Evolutionary conservation across 2,888 invertebrate genomes (phyloP), one percentile per base, ranked within the genome.

Genomic region (Tineola bisselliella): DNA sequence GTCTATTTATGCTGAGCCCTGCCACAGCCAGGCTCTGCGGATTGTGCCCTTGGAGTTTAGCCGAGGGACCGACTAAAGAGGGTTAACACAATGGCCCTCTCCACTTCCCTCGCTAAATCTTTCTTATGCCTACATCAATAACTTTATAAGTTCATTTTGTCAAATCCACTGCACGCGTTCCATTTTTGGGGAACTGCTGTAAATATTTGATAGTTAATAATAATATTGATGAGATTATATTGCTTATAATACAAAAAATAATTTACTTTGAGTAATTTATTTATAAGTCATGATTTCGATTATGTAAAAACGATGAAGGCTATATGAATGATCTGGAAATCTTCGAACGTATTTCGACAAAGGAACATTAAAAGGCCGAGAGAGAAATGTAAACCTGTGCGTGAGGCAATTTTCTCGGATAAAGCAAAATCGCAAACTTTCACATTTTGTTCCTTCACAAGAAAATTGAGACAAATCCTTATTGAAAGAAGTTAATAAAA

Each of bases 11-110:
- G 48, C 48, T 15, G 48, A 48, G 48, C 48, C 38, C 38, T 48
- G 48, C 48, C 48, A 48, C 48, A 18, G 48, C 15, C 72, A 71
- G 67, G 71, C 74, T 69, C 71, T 69, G 64, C 68, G 69, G 71
- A 74, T 12, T 15, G 44, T 77, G 77, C 79, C 79, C 80, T 74
- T 74, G 74, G 74, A 60, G 69, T 73, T 69, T 71, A 73, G 74
- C 65, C 69, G 69, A 68, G 62, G 62, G 48, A 19, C 56, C 48
- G 44, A 58, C 69, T 76, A 78, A 58, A 79, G 84, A 83, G 84
- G 84, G 84, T 81, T 75, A 73, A 73, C 73, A 86, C 84, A 86
- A 86, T 81, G 72, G 79, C 75, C 73, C 76, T 74, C 71, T 75
- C 78, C 83, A n/a, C 82, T 71, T 74, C 60, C 82, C 71, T 75